Evolutionary conservation across 2,113 vertebrate genomes (phyloP).

Genomic region (Cromileptes altivelis): DNA sequence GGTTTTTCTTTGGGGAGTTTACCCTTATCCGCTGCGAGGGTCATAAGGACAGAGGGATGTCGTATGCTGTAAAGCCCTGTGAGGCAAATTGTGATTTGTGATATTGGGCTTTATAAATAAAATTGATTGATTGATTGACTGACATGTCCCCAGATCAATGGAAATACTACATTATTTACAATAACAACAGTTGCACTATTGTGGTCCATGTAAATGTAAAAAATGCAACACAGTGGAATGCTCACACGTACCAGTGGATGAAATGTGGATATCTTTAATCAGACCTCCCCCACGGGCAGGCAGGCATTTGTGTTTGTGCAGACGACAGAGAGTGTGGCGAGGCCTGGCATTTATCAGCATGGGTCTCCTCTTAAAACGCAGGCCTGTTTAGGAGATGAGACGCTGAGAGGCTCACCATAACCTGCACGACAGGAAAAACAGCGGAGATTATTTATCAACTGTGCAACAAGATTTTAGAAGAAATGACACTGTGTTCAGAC

Average conservation of each 20-base stretch:
- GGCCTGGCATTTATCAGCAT: conserved; percentile 89
- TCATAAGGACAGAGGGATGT: too few species aligned
- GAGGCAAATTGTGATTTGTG: too few species aligned
- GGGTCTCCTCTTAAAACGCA: conserved; percentile 82
- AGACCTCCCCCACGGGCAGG: conserved; percentile 88
- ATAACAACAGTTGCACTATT: neutral
- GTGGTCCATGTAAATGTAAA: neutral
- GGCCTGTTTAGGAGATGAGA: conserved; percentile 78
- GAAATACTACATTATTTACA: neutral
- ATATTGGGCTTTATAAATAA: too few species aligned
- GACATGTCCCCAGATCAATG: neutral
- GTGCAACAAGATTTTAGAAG: neutral
- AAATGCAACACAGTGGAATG: conserved; percentile 3
- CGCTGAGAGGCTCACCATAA: conserved; percentile 75
- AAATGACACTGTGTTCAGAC: neutral
- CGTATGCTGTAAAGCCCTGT: too few species aligned
- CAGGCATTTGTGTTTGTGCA: conserved; percentile 89
- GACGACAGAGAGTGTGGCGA: conserved; percentile 84
- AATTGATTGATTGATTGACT: too few species aligned
- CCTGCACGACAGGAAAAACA: conserved; percentile 55
- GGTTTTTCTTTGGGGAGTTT: too few species aligned
- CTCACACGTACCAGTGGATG: conserved; percentile 83
- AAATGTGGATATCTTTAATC: conserved; percentile 87
- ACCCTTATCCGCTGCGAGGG: too few species aligned
- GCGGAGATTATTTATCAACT: neutral